Evolutionary conservation across 2,888 invertebrate genomes (phyloP).

Genomic region (Candidula unifasciata): DNA sequence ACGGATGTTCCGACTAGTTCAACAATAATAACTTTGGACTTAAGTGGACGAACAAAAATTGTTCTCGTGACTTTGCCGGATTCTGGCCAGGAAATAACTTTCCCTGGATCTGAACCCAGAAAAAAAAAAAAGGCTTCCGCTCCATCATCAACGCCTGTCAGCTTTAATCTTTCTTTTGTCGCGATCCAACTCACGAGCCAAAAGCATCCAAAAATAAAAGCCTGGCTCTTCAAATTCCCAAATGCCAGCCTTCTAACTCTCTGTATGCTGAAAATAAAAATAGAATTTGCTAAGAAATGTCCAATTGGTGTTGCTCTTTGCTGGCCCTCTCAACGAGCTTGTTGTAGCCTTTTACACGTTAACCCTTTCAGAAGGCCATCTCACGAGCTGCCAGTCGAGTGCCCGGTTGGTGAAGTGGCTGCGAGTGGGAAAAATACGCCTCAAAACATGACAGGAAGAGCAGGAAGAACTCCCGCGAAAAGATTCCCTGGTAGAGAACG

Average conservation of each 20-base stretch:
- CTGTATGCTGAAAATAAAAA: not conserved
- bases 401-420: slow-evolving; percentile 17
- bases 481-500: slow-evolving; percentile 17
- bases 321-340: slow-evolving; percentile 21
- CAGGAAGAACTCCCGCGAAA: not conserved
- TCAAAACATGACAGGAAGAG: slow-evolving; percentile 37
- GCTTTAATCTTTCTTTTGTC: not conserved
- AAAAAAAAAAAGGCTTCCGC: not conserved
- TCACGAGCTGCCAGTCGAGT: slow-evolving; percentile 1
- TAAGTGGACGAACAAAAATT: not conserved
- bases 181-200: not conserved
- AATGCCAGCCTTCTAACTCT: not conserved
- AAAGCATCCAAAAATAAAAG: not conserved
- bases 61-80: not conserved
- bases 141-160: not conserved
- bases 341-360: slow-evolving; percentile 25
- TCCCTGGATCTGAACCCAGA: not conserved
- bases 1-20: not conserved
- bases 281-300: slow-evolving; percentile 28
- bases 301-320: slow-evolving; percentile 37
- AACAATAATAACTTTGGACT: not conserved
- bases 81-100: slow-evolving; percentile 13
- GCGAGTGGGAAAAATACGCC: slow-evolving; percentile 10
- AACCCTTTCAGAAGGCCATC: slow-evolving; percentile 37
- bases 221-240: not conserved